Base-by-base conservation (phyloP, 2,888 invertebrate species). In the Octodonta nipae region DNA sequence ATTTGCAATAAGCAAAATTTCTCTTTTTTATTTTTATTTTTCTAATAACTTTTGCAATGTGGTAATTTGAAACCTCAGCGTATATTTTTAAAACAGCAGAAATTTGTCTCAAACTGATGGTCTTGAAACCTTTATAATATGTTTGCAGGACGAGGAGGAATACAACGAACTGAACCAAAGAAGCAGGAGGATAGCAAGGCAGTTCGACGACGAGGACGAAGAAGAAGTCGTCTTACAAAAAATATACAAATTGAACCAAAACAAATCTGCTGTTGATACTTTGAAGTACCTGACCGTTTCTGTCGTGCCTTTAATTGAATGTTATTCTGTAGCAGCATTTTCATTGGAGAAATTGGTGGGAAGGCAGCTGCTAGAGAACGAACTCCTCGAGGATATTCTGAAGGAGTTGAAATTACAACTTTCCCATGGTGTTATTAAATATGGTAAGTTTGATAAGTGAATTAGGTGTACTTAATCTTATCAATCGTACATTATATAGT, bases 301-400 rank as follows among this genome's bases (percentile, higher is more conserved):
- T 2, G 51, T 86, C 24, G 71, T 77, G 26, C 84, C 87, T 1
- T 65, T 85, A 32, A 60, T 83, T 30, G 79, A 84, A 47, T 75
- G 81, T 4, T 88, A 88, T 57, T 63, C 74, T 24, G 66, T 72
- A 13, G 75, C 82, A 10, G 74, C 72, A 2, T 67, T 66, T 40
- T 65, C 67, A 26, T 60, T 80, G 41, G 66, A 66, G 15, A 65
- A 65, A 44, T 54, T 76, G 30, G 65, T 73, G 1, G 66, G 64
- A 1, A 56, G 66, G 36, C 63, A 70, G 26, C 66, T 76, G 33
- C 44, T 76, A 2, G 82, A 84, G 61, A 70, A 68, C 36, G 75
- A 77, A 25, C 64, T 83, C 34, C 69, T 82, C 20, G 71, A 72
- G 47, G 67, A 69, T 42, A 67, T 82, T 20, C 65, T 84, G 10